phyloP scores from a whole-genome alignment of 2,113 vertebrate species.

The Haplochromis burtoni region DNA sequence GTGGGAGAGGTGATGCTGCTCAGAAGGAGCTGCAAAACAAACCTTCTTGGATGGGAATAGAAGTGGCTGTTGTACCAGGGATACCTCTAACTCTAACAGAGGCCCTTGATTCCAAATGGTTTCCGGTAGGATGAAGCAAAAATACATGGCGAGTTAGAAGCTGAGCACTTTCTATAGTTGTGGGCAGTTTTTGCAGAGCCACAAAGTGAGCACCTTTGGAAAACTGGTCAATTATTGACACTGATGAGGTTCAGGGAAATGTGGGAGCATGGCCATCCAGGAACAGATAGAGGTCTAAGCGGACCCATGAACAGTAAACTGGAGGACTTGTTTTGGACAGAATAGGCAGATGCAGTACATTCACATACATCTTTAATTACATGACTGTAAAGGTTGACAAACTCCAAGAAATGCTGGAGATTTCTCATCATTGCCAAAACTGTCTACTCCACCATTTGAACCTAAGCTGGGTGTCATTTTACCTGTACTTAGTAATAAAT shows the following conservation, averaged over 20 bases:
- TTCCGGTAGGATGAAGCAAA: no score
- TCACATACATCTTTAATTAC: background rate
- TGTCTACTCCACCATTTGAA: background rate
- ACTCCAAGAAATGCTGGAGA: background rate
- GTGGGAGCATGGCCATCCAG: no score
- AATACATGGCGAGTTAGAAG: no score
- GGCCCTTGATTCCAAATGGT: no score
- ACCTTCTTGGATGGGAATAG: background rate
- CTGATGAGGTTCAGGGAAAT: no score
- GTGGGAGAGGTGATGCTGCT: background rate
- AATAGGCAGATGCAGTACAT: background rate
- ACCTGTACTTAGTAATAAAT: background rate
- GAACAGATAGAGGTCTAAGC: no score
- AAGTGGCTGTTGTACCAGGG: background rate
- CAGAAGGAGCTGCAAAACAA: background rate
- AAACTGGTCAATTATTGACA: no score
- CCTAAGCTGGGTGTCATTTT: background rate
- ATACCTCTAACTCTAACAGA: no score
- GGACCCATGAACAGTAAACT: no score
- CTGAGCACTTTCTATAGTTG: no score
- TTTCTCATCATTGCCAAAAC: background rate
- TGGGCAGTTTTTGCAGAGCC: no score
- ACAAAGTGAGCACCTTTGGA: no score
- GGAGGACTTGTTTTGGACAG: background rate
- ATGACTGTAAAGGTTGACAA: fast-evolving